Evolutionary conservation across 2,797 vertebrate species (phyloP).

Genomic region (Diglossa cyanea): DNA sequence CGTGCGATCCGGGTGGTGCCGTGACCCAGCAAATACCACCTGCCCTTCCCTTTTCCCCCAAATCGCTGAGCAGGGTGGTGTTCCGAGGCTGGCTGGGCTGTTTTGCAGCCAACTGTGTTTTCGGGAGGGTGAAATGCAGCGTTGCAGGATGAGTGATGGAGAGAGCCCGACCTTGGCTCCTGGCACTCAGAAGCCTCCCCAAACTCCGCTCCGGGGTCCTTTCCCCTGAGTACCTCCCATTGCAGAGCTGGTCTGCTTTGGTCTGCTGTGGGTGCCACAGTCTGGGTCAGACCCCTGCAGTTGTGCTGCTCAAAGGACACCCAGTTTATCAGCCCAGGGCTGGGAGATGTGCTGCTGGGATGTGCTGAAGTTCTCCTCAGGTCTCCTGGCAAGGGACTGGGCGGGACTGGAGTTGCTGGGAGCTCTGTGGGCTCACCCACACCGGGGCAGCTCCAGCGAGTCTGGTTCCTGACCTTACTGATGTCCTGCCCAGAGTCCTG

Average conservation of each 20-base stretch:
- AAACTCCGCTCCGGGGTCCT: background rate
- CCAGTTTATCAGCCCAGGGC: accelerated
- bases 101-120: background rate
- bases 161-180: background rate
- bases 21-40: too few species aligned
- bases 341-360: background rate
- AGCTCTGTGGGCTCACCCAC: background rate
- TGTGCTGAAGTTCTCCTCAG: accelerated
- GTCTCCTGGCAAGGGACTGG: background rate
- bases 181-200: accelerated
- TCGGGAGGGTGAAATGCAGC: background rate
- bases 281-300: accelerated
- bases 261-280: accelerated
- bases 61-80: accelerated
- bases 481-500: background rate
- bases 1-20: background rate
- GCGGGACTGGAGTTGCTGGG: background rate
- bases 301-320: background rate
- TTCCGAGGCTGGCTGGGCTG: background rate
- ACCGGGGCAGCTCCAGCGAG: background rate
- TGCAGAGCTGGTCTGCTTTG: background rate
- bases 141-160: background rate
- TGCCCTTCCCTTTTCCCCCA: accelerated
- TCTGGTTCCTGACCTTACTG: background rate
- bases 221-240: accelerated